Percentiles rank a stretch among this genome's conserved stretches.
phyloP scores from a whole-genome alignment of 2,888 invertebrate genomes.

The Anthophora plumipes region DNA sequence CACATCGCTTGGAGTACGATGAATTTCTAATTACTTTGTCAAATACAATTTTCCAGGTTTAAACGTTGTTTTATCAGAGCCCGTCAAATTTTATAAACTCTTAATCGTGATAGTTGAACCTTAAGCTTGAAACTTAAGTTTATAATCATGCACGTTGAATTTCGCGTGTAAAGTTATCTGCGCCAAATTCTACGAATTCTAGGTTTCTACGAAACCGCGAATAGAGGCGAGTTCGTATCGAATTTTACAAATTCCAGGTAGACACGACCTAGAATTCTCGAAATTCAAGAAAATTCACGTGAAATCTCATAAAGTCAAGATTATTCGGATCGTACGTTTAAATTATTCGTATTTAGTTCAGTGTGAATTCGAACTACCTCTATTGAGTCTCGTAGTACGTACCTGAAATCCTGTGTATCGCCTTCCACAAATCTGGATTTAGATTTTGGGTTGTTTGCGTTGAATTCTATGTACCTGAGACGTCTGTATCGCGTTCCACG shows the following conservation, averaged over 20 bases:
- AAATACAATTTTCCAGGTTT: too few species aligned
- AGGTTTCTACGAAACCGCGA: background rate
- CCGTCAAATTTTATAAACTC: too few species aligned
- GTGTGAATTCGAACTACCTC: background rate
- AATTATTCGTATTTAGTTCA: background rate
- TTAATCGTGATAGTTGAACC: too few species aligned
- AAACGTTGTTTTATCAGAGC: background rate
- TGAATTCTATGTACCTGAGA: slow-evolving; percentile 5
- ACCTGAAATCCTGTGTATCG: background rate
- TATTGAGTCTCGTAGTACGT: background rate
- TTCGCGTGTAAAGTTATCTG: too few species aligned
- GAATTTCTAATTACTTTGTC: background rate
- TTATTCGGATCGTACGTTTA: too few species aligned
- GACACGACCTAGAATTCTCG: too few species aligned
- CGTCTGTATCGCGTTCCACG: background rate
- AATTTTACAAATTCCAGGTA: background rate
- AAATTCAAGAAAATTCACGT: too few species aligned
- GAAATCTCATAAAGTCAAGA: too few species aligned
- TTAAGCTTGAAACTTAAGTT: too few species aligned
- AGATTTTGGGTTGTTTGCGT: slow-evolving; percentile 3
- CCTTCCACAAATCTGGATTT: background rate
- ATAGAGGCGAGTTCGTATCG: background rate
- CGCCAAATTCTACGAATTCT: background rate
- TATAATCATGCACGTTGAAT: too few species aligned
- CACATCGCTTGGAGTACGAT: background rate